Conservation (phyloP, 2,888 invertebrate species). For the Dicranocentrus wangi region DNA sequence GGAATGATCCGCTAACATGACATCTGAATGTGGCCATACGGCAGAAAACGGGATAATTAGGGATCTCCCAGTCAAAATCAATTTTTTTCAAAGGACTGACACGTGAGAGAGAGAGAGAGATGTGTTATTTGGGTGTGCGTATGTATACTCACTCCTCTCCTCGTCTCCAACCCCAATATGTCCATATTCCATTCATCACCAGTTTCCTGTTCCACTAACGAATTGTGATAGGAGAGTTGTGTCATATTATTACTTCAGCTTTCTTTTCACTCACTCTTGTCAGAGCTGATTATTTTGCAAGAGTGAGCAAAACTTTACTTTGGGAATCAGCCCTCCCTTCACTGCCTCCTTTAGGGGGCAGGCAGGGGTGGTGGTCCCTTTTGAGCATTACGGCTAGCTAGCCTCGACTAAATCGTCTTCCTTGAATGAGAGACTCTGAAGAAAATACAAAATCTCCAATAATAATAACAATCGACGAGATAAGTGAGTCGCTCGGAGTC, state of each 20-base stretch:
- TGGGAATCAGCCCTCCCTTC: neutral
- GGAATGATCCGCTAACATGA: too few relatives aligned
- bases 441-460: constrained; percentile 27
- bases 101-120: too few relatives aligned
- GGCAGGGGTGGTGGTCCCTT: too few relatives aligned
- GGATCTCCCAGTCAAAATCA: constrained; percentile 7
- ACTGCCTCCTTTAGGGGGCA: neutral
- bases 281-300: constrained; percentile 47
- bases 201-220: constrained; percentile 29
- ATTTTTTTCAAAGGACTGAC: neutral
- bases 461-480: constrained; percentile 33
- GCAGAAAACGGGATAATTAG: constrained; percentile 10
- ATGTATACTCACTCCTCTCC: too few relatives aligned
- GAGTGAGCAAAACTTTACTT: constrained; percentile 32
- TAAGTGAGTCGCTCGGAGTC: constrained; percentile 11
- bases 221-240: constrained; percentile 27
- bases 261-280: constrained; percentile 36
- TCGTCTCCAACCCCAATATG: too few relatives aligned
- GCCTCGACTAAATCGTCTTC: too few relatives aligned
- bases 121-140: too few relatives aligned
- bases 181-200: neutral
- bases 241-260: constrained; percentile 44
- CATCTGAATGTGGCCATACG: too few relatives aligned
- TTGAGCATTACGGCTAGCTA: too few relatives aligned
- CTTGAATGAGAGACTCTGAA: neutral